Conservation (phyloP, 2,797 vertebrate genomes). For the Sphenopsis melanotis region DNA sequence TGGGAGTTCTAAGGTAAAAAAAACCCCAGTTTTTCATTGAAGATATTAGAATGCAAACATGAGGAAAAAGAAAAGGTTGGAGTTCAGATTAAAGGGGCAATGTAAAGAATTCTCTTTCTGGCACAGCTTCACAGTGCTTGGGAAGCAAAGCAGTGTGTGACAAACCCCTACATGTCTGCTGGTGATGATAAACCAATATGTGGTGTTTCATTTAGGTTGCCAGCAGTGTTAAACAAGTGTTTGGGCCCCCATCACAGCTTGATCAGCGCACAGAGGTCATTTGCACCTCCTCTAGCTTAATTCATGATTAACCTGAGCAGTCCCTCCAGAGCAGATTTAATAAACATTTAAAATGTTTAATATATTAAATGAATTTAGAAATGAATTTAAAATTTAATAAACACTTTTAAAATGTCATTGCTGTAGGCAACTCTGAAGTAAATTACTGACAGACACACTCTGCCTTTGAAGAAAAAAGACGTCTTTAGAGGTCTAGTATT, state of each 20-base stretch:
- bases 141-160: not conserved
- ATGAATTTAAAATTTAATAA: not conserved
- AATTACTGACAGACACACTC: not conserved
- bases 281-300: not conserved
- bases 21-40: not conserved
- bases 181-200: not conserved
- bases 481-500: not conserved
- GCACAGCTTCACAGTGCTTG: not conserved
- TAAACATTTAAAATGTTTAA: not conserved
- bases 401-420: not conserved
- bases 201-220: not conserved
- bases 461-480: not conserved
- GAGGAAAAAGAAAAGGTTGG: not conserved
- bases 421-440: not conserved
- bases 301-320: not conserved
- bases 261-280: not conserved
- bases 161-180: not conserved
- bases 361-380: not conserved
- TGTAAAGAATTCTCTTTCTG: not conserved
- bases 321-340: not conserved
- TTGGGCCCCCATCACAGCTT: not conserved
- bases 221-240: not conserved
- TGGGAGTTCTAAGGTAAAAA: not conserved
- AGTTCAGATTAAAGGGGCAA: not conserved
- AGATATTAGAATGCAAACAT: not conserved